Evolutionary conservation across 2,797 vertebrate species (phyloP).

Genomic region (Parambassis ranga): DNA sequence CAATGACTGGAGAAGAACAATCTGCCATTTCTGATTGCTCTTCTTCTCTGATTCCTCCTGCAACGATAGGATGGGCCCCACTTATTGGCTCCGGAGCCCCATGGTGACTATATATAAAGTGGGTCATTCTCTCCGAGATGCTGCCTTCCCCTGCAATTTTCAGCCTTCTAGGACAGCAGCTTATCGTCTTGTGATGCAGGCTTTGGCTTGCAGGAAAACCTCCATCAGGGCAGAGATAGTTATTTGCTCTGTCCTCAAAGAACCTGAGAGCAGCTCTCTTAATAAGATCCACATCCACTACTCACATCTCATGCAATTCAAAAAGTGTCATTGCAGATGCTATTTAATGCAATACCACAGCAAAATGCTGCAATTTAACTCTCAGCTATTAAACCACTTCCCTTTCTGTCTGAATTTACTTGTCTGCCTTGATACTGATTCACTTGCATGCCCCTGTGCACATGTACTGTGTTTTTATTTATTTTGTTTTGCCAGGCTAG

Average conservation of each 20-base stretch:
- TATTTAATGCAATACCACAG: conserved; percentile 4
- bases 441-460: neutral
- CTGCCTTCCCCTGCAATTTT: conserved; percentile 22
- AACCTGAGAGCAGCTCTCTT: conserved; percentile 19
- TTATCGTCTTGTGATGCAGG: conserved; percentile 30
- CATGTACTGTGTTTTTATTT: neutral
- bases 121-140: conserved; percentile 27
- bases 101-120: conserved; percentile 34
- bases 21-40: conserved; percentile 31
- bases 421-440: neutral
- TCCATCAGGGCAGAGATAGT: conserved; percentile 33
- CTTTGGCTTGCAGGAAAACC: conserved; percentile 30
- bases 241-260: conserved; percentile 33
- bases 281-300: conserved; percentile 24
- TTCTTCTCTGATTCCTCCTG: conserved; percentile 15
- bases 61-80: conserved; percentile 2
- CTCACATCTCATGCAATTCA: conserved; percentile 18
- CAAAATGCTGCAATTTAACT: neutral
- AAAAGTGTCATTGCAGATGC: conserved; percentile 28
- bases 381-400: neutral
- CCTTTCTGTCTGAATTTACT: neutral
- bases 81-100: conserved; percentile 2
- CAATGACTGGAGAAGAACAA: conserved; percentile 23
- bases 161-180: conserved; percentile 14
- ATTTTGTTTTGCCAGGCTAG: neutral